Conservation (phyloP, 2,113 vertebrate genomes). For the Epinephelus lanceolatus region DNA sequence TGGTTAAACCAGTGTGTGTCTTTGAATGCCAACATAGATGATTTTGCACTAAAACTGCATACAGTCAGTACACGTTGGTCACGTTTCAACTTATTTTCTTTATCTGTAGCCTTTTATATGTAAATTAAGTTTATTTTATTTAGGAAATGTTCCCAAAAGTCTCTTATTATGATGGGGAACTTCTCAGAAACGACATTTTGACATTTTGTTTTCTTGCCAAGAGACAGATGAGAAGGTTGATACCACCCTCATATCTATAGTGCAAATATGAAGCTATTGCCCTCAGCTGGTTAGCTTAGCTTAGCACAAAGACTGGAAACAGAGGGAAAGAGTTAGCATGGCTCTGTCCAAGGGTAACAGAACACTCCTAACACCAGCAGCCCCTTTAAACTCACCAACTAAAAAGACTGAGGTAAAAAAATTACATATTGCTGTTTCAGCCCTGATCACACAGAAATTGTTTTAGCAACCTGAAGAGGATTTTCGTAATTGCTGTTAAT, state of each 20-base stretch:
- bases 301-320: not conserved
- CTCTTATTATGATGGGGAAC: not conserved
- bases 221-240: not conserved
- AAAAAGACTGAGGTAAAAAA: too few relatives aligned
- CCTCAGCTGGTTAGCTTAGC: conserved; percentile 2
- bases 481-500: too few relatives aligned
- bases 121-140: not conserved
- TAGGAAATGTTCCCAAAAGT: not conserved
- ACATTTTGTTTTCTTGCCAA: not conserved
- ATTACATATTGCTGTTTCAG: too few relatives aligned
- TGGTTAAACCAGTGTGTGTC: conserved; percentile 15
- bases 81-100: not conserved
- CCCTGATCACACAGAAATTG: too few relatives aligned
- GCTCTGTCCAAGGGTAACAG: not conserved
- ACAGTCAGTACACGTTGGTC: not conserved
- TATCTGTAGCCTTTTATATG: not conserved
- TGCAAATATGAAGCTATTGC: not conserved
- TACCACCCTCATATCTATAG: not conserved
- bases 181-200: not conserved
- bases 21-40: not conserved
- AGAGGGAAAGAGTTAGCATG: too few relatives aligned
- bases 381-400: not conserved
- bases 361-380: not conserved
- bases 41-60: not conserved
- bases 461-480: too few relatives aligned